These are phyloP conservation scores for Meleagris gallopavo DNA, from an alignment of 2,113 vertebrate genomes.

Conservation along the genomic window DNA sequence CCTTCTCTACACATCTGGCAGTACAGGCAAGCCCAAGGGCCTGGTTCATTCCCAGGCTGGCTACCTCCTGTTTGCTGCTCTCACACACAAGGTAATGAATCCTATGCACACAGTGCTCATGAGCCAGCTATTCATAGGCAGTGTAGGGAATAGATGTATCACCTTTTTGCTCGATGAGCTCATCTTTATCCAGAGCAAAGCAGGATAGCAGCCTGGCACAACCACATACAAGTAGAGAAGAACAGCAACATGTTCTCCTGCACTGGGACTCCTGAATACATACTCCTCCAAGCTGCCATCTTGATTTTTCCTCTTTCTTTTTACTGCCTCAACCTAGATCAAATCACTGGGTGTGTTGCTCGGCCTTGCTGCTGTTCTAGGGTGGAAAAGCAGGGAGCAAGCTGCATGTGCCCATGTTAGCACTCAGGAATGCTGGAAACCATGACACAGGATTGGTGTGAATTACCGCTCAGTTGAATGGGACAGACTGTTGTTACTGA, in stretches of 20 bases:
- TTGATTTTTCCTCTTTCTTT: neutral
- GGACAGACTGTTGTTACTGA: neutral
- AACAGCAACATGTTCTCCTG: neutral
- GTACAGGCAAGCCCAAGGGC: constrained; percentile 85
- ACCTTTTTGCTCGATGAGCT: neutral
- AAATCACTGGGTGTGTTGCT: neutral
- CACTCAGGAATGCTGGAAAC: neutral
- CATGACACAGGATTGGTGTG: neutral
- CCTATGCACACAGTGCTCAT: neutral
- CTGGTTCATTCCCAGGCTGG: constrained; percentile 85
- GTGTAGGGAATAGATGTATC: neutral
- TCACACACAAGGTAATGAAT: constrained; percentile 81
- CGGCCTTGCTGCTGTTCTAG: neutral
- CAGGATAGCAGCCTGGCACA: neutral
- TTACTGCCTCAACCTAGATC: neutral
- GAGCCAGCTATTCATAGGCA: neutral
- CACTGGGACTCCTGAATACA: neutral
- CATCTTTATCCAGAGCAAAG: neutral
- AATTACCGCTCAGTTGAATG: neutral
- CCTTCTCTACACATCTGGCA: constrained; percentile 84
- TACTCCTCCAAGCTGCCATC: neutral
- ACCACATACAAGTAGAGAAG: neutral
- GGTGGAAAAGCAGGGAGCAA: neutral
- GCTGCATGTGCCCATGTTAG: neutral
- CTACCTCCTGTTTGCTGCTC: constrained; percentile 81